Evolutionary conservation across 2,888 invertebrate species (phyloP).

Genomic region (Xanthostigma xanthostigma): DNA sequence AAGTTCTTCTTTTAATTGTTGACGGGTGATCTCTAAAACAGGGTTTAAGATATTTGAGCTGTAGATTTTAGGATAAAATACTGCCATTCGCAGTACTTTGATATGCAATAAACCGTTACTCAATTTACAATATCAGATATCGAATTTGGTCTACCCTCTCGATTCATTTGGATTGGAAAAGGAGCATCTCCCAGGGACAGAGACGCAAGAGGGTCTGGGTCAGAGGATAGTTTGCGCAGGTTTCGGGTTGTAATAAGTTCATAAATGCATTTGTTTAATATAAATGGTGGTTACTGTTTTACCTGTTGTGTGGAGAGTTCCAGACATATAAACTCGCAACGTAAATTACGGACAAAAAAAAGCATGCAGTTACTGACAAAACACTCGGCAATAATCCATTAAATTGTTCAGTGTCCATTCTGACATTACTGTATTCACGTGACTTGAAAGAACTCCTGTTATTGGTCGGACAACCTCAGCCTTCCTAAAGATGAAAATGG

Average conservation of each 20-base stretch:
- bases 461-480: conserved; percentile 20
- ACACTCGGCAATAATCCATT: conserved; percentile 28
- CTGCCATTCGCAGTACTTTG: background rate
- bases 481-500: conserved; percentile 59
- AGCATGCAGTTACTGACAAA: conserved; percentile 54
- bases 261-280: conserved; percentile 1
- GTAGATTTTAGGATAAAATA: background rate
- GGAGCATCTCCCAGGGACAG: background rate
- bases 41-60: no score
- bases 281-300: conserved; percentile 16
- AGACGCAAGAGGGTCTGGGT: background rate
- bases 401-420: conserved; percentile 15
- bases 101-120: background rate
- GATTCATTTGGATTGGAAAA: conserved; percentile 10
- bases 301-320: conserved; percentile 63
- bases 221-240: background rate
- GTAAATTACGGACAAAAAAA: conserved; percentile 62
- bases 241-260: background rate
- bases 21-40: conserved; percentile 73
- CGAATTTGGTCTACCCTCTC: no score
- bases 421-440: conserved; percentile 26
- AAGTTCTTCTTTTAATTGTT: conserved; percentile 74
- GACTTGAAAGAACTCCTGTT: conserved; percentile 15
- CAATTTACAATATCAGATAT: no score
- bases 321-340: conserved; percentile 82